phyloP scores from a whole-genome alignment of 1,140 invertebrate species.

The Lasaia peninsularis region DNA sequence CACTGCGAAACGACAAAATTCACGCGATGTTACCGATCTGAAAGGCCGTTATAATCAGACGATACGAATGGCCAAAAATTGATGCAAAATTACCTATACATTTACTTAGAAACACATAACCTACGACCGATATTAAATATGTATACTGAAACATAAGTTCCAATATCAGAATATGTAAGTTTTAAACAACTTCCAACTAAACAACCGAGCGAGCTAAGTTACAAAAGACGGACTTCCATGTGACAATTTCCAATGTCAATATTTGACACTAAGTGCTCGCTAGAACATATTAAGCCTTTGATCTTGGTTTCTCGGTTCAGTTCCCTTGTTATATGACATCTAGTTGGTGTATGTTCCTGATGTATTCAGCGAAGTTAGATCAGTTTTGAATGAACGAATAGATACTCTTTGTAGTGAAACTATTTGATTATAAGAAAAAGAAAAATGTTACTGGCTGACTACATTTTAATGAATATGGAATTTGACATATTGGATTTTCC shows the following conservation, averaged over 20 bases:
- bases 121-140: too few relatives aligned
- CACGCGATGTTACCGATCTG: too few relatives aligned
- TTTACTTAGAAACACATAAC: too few relatives aligned
- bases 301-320: constrained; percentile 7
- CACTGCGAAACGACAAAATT: too few relatives aligned
- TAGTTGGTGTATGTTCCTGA: not conserved
- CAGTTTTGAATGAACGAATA: not conserved
- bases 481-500: too few relatives aligned
- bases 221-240: constrained; percentile 8
- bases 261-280: constrained; percentile 10
- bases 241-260: constrained; percentile 13
- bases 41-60: too few relatives aligned
- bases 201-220: constrained; percentile 5
- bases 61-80: too few relatives aligned
- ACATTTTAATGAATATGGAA: too few relatives aligned
- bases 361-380: not conserved
- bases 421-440: too few relatives aligned
- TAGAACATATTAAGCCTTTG: constrained; percentile 11
- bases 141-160: not conserved
- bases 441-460: too few relatives aligned
- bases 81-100: too few relatives aligned
- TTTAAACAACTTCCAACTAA: constrained; percentile 6
- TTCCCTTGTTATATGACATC: not conserved
- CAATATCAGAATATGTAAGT: constrained; percentile 1
- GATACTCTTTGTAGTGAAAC: too few relatives aligned